Base-by-base conservation (phyloP, 2,797 vertebrate species). In the Labeo calbasu region DNA sequence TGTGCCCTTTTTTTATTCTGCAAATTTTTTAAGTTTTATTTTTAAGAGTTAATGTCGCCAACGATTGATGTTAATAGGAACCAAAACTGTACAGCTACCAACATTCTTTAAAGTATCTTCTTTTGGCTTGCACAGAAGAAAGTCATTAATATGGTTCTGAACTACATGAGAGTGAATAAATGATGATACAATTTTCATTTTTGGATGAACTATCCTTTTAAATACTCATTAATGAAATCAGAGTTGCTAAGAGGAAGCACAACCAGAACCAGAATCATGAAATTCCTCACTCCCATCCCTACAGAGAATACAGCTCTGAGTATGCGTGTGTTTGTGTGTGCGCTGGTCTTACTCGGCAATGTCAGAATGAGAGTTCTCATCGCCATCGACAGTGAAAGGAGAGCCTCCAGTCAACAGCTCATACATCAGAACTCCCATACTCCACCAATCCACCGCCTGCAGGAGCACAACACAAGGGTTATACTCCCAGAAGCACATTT, bases 381-480 rank as follows among this genome's bases (percentile, higher is more conserved):
- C 95, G 85, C 98, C 98, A 40, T 99, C 98, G 0, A 99, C 98
- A 48, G 98, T 99, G 92, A 99, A 99, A 81, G 98, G 98, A 12
- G 98, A 99, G 2, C 97, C 98, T 88, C 98, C 98, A 4, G 97
- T 99, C 91, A 99, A 87, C 70, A 99, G 94, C 90, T 99, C 98
- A 84, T 99, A 99, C 96, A 98, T 99, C 80, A 99, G 92, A 86
- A 99, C 98, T 43, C 98, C 98, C 72, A 99, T 94, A 92, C 98
- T 99, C 98, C 98, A 99, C 98, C 98, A 99, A 93, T 99, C 98
- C 91, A 99, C 98, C 19, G 97, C 97, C 98, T 99, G 91, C 0
- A 94, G 88, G 13, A 76, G 28, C 7, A 85, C 13, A 77, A 46
- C 8, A n/a, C 43, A 32, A 59, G 9, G 23, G 4, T 12, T 66